Evolutionary conservation across 2,113 vertebrate genomes (phyloP).

Genomic region (Nibea albiflora): DNA sequence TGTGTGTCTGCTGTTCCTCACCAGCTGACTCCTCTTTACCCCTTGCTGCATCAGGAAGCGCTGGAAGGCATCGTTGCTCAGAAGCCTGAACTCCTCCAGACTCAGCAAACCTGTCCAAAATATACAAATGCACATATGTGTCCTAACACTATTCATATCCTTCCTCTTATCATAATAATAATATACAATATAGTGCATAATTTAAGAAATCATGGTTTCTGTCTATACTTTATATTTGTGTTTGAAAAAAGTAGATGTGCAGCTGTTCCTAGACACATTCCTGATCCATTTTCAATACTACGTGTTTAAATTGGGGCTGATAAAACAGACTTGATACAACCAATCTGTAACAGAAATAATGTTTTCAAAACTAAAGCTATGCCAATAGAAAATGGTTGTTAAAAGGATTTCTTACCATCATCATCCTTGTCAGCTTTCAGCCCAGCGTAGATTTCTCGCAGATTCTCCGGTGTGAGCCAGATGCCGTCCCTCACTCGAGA

Average conservation of each 20-base stretch:
- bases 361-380: neutral
- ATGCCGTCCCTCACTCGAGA: slow-evolving; percentile 94
- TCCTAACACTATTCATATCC: neutral
- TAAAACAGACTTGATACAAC: neutral
- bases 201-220: neutral
- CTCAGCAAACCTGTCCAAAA: slow-evolving; percentile 89
- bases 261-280: neutral
- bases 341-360: neutral
- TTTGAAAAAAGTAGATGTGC: neutral
- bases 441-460: slow-evolving; percentile 94
- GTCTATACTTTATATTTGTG: neutral
- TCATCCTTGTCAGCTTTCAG: slow-evolving; percentile 94
- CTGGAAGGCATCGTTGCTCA: slow-evolving; percentile 95
- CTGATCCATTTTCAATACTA: neutral
- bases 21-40: slow-evolving; percentile 92
- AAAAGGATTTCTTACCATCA: slow-evolving; percentile 80
- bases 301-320: neutral
- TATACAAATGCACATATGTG: neutral
- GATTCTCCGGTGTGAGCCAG: slow-evolving; percentile 96
- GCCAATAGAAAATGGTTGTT: too few relatives aligned
- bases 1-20: slow-evolving; percentile 96
- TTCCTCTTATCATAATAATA: neutral
- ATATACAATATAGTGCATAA: neutral
- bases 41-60: slow-evolving; percentile 91
- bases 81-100: slow-evolving; percentile 91